Base-by-base conservation (phyloP, 23 tunicate genomes). In the Ascidia mentula region DNA sequence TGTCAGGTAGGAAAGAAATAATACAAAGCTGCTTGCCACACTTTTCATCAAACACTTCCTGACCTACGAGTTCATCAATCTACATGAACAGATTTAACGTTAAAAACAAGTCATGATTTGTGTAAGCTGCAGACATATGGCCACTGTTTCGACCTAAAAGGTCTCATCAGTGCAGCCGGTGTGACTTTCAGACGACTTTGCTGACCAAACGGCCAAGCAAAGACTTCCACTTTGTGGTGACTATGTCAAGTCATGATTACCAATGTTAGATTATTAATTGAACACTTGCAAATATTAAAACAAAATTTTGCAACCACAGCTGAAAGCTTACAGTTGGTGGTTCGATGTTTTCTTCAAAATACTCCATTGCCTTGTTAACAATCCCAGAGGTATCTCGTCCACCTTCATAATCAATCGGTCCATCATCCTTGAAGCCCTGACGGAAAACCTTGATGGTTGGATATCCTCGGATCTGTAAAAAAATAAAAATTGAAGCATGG, bases 361-460 rank as follows among this genome's bases (percentile, higher is more conserved):
- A 89, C 45, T 87, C 96, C 97, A 96, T 84, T 20, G 97, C 99
- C 59, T 72, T 86, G 69, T 76, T 59, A 22, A 89, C 97, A 34
- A 96, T 88, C 7, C 86, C 85, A 80, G 79, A 61, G 22, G 88
- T 78, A 40, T 92, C 92, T 45, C 99, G 75, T 36, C 77, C 78
- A 6, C 99, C 99, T 45, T 96, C 86, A 74, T 85, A 96, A 65
- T 96, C 97, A 31, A 84, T 91, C 20, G 98, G 98, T 28, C 42
- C 88, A 20, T 88, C 92, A 53, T 39, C 71, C 60, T 93, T 93
- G 42, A 76, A 75, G 8, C 87, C 91, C 72, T 81, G 85, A 30
- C 86, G 38, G 78, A 96, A 96, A 34, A 96, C 85, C 69, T 96
- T 96, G 89, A 96, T 96, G 20, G 97, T 91, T 42, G 99, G 99